Evolutionary conservation across 1,140 invertebrate genomes (phyloP).

Genomic region (Charaxes varanes): DNA sequence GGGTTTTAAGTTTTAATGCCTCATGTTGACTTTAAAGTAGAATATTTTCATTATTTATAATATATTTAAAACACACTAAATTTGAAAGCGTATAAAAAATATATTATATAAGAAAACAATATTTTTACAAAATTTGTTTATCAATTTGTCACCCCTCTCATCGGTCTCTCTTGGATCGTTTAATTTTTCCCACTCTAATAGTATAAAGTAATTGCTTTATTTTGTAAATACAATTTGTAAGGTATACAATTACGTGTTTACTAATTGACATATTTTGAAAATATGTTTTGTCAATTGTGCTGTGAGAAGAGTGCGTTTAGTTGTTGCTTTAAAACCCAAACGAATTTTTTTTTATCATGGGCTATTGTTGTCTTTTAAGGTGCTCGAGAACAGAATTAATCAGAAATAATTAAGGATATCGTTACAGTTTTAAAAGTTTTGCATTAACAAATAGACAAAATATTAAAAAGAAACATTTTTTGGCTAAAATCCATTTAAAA

Average conservation of each 20-base stretch:
- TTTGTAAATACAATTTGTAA: conserved; percentile 71
- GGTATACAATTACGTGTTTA: conserved; percentile 66
- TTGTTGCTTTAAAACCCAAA: conserved; percentile 31
- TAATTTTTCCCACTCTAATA: conserved; percentile 44
- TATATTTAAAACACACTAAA: not conserved
- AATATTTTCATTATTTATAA: not conserved
- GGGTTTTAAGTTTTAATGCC: too few relatives aligned
- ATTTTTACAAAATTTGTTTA: not conserved
- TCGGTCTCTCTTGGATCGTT: conserved; percentile 23
- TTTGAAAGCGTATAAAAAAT: not conserved
- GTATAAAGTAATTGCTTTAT: conserved; percentile 50
- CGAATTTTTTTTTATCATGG: too few relatives aligned
- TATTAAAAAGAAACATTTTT: too few relatives aligned
- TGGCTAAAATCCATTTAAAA: too few relatives aligned
- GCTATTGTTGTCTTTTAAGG: too few relatives aligned
- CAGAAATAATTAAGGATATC: too few relatives aligned
- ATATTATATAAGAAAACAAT: too few relatives aligned
- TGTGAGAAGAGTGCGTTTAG: conserved; percentile 52
- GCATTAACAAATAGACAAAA: too few relatives aligned
- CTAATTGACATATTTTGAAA: conserved; percentile 71
- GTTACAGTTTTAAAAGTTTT: too few relatives aligned
- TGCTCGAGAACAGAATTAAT: too few relatives aligned
- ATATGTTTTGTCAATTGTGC: conserved; percentile 73
- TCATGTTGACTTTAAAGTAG: too few relatives aligned
- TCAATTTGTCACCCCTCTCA: conserved; percentile 10